A percentile compares a stretch with the other conserved stretches of the same genome.
These are phyloP conservation scores for Aethina tumida DNA, from an alignment of 1,140 invertebrate genomes.

Conservation along the genomic window DNA sequence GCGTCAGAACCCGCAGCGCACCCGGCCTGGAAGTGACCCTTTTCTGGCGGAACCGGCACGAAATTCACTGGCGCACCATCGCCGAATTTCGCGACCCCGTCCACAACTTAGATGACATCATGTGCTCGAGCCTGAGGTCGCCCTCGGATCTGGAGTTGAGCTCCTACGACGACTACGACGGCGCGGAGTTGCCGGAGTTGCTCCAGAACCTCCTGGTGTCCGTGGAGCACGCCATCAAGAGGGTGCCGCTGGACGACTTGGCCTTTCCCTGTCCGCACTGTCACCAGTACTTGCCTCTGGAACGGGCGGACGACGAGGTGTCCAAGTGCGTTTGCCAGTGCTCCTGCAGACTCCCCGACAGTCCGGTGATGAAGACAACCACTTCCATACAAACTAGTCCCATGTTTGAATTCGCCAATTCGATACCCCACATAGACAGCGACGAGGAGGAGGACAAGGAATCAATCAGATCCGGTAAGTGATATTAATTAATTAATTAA, in stretches of 20 bases:
- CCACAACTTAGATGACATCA: slow-evolving; percentile 26
- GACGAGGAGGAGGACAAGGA: slow-evolving; percentile 55
- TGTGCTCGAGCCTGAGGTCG: slow-evolving; percentile 29
- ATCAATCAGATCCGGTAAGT: slow-evolving; percentile 34
- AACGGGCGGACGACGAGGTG: slow-evolving; percentile 23
- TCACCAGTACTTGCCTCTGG: slow-evolving; percentile 38
- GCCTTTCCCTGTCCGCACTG: slow-evolving; percentile 49
- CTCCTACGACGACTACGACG: slow-evolving; percentile 29
- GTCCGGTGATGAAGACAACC: slow-evolving; percentile 29
- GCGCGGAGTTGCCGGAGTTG: slow-evolving; percentile 47
- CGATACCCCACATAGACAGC: slow-evolving; percentile 61
- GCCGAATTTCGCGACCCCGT: slow-evolving; percentile 28
- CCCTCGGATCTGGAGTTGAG: slow-evolving; percentile 28
- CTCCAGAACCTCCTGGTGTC: slow-evolving; percentile 52
- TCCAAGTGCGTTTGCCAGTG: slow-evolving; percentile 33
- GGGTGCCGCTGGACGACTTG: slow-evolving; percentile 53
- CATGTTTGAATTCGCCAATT: slow-evolving; percentile 54
- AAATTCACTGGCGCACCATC: slow-evolving; percentile 28
- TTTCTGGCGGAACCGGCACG: slow-evolving; percentile 27
- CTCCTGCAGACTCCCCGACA: slow-evolving; percentile 23
- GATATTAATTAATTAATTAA: too few relatives aligned
- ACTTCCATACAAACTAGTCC: slow-evolving; percentile 40
- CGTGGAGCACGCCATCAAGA: slow-evolving; percentile 55
- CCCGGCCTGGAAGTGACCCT: slow-evolving; percentile 31
- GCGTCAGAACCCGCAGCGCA: slow-evolving; percentile 21